These are phyloP conservation scores for Brachypodius melanocephalos DNA, from an alignment of 2,113 vertebrate genomes.

Conservation along the genomic window DNA sequence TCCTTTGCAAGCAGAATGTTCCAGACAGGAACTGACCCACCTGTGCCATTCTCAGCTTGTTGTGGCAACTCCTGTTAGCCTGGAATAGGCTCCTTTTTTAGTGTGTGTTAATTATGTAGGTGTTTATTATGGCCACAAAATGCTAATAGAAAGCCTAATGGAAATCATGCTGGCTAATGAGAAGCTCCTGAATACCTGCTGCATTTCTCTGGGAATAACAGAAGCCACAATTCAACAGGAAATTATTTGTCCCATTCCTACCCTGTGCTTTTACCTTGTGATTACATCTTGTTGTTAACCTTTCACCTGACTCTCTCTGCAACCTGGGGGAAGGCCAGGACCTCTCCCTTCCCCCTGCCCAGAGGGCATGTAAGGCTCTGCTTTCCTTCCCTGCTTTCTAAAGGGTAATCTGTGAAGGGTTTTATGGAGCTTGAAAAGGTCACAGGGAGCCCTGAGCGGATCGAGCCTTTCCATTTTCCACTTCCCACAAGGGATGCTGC, in stretches of 20 bases:
- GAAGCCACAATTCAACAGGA: neutral
- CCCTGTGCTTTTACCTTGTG: neutral
- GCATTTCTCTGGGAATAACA: conserved; percentile 21
- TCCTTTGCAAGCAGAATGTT: neutral
- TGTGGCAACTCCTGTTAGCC: neutral
- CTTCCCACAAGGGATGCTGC: neutral
- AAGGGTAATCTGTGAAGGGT: conserved; percentile 22
- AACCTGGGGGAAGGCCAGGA: neutral
- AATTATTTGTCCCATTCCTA: neutral
- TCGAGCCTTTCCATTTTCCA: neutral
- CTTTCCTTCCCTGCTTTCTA: neutral
- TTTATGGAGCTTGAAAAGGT: conserved; percentile 55
- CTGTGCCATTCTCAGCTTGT: neutral
- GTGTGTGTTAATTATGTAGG: conserved; percentile 24
- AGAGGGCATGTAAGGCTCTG: neutral
- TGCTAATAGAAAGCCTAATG: conserved; percentile 45
- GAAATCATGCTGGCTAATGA: conserved; percentile 55
- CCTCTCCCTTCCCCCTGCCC: neutral
- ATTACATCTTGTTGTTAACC: conserved; percentile 21
- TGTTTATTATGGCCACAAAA: conserved; percentile 55
- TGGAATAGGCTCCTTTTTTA: neutral
- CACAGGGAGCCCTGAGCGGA: neutral
- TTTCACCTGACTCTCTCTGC: neutral
- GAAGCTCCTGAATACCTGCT: conserved; percentile 30
- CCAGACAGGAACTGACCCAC: neutral